Evolutionary conservation across 2,888 invertebrate genomes (phyloP), one percentile per base, ranked within the genome.

Genomic region (Barypeithes pellucidus): DNA sequence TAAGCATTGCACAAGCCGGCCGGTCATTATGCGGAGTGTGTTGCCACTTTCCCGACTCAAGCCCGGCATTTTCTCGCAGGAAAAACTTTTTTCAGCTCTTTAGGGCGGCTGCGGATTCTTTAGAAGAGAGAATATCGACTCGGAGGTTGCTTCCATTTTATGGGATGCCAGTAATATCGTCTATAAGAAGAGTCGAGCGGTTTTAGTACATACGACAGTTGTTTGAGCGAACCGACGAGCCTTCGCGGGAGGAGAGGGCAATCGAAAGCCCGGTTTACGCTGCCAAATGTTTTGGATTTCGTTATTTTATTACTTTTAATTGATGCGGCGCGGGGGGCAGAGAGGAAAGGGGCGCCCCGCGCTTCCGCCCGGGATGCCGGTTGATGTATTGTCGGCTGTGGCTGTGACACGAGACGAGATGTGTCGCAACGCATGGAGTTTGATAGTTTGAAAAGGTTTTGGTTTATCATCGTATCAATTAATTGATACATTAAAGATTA

Each of bases 91-190:
- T 41, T 60, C 11, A 45, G 29, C 61, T 29, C n/a, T 61, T 61
- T 18, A 20, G 20, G 24, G 45, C 61, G 45, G 61, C 45, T 61
- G 61, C 43, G 45, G 43, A 29, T 43, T 16, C 16, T 61, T 61
- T 61, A 45, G 77, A 76, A 76, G 78, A 76, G 76, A 79, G 77
- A 81, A 81, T 84, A 84, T 84, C 82, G 83, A 83, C 84, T 84
- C 79, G 43, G 29, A 61, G 59, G 39, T 81, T 82, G 82, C 83
- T 81, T 81, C 82, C 83, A 83, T 83, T 84, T 84, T 83, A 83
- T 82, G 81, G 81, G 82, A 83, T 83, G 83, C 81, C 80, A 80
- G 60, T 84, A 82, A 84, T 84, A 84, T 84, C 83, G 82, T 82
- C 82, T 82, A 83, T 83, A 82, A 54, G 41, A 68, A 67, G 73